Percentiles rank a stretch among this genome's conserved stretches.
Conservation (phyloP, 1,140 invertebrate species). For the Zaprionus davidi region DNA sequence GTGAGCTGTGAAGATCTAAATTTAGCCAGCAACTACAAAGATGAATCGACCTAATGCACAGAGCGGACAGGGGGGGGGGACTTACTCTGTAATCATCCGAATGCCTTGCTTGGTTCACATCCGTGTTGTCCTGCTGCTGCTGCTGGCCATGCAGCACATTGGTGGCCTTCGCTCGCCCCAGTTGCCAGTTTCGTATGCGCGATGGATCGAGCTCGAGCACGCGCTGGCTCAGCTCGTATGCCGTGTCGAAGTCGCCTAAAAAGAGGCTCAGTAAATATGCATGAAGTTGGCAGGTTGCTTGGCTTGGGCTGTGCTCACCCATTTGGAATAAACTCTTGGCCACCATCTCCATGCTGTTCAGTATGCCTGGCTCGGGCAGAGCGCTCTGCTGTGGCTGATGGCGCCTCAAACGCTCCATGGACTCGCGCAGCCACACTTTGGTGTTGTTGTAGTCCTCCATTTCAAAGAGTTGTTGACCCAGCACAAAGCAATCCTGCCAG, state of each 20-base stretch:
- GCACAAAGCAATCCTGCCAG: slow-evolving; percentile 97
- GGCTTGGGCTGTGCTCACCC: slow-evolving; percentile 87
- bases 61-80: not conserved
- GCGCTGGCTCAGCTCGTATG: slow-evolving; percentile 94
- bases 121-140: slow-evolving; percentile 19
- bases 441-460: slow-evolving; percentile 97
- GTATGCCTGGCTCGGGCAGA: slow-evolving; percentile 88
- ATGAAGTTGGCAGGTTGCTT: slow-evolving; percentile 25
- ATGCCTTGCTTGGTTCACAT: slow-evolving; percentile 33
- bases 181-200: slow-evolving; percentile 92
- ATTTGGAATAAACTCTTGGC: slow-evolving; percentile 76
- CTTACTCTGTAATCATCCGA: slow-evolving; percentile 63
- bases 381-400: slow-evolving; percentile 75
- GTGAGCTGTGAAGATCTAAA: slow-evolving; percentile 53
- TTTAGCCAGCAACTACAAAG: slow-evolving; percentile 22
- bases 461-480: slow-evolving; percentile 96
- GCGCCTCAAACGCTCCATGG: slow-evolving; percentile 87
- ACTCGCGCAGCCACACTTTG: slow-evolving; percentile 96
- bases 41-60: slow-evolving; percentile 5
- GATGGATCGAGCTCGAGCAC: slow-evolving; percentile 92
- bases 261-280: slow-evolving; percentile 40
- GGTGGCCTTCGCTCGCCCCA: slow-evolving; percentile 86
- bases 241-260: slow-evolving; percentile 92
- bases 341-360: slow-evolving; percentile 74
- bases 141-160: not conserved